Base-by-base conservation (phyloP, 2,888 invertebrate species). In the Tetranychus truncatus region DNA sequence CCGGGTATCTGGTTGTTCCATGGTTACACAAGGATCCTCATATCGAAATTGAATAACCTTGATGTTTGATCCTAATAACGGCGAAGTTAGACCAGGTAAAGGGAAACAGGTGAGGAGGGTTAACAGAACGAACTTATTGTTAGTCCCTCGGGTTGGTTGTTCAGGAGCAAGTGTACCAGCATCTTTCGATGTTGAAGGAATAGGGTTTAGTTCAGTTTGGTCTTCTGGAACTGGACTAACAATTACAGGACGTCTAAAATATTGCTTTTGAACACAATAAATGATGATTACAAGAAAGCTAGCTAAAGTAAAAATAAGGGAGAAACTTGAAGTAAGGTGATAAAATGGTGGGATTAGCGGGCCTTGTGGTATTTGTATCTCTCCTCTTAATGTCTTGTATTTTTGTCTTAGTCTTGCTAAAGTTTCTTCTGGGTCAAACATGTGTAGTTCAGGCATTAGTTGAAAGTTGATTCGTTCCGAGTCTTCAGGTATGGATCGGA, bases 401-500 rank as follows among this genome's bases (percentile, higher is more conserved):
- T 67, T 67, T 18, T 67, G 15, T 21, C n/a, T 67, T 8, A 67
- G 67, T 8, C 20, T 7, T 15, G 15, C 7, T 8, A 67, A n/a
- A 8, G 21, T 21, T 67, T 21, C 67, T 15, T 20, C 20, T 7
- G 21, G 21, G 67, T 67, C n/a, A 67, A 67, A n/a, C n/a, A 20
- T 8, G 18, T 67, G 67, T 18, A 67, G 18, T n/a, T 67, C 67
- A 15, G 67, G 67, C 67, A 67, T 67, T 21, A 67, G n/a, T 7
- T 67, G 67, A n/a, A 67, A 67, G n/a, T 67, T 67, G n/a, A 67
- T 67, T 21, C 21, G 8, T 7, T 67, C 21, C 18, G 67, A 67
- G 7, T 20, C 21, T 21, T n/a, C n/a, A 8, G 67, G 67, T 21
- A 67, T 7, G 67, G 3, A 67, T 15, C n/a, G 67, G 2, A 67